These are phyloP conservation scores for Tautogolabrus adspersus DNA, from an alignment of 2,113 vertebrate genomes.

Conservation along the genomic window DNA sequence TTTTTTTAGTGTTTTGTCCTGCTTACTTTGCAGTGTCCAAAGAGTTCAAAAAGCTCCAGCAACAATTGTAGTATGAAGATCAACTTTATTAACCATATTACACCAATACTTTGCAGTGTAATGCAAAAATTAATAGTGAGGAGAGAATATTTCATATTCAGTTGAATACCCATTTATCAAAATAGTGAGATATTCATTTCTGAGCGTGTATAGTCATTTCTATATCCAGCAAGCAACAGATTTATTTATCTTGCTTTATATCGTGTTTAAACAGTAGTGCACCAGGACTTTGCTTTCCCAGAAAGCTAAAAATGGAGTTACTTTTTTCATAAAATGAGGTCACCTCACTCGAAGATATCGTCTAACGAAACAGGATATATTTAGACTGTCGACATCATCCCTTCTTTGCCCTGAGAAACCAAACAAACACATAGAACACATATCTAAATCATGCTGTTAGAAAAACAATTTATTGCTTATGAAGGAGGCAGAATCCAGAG, in stretches of 20 bases:
- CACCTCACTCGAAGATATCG: conserved; percentile 70
- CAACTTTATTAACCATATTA: too few relatives aligned
- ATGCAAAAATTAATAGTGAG: too few relatives aligned
- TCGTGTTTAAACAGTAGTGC: conserved; percentile 57
- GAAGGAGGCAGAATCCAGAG: conserved; percentile 22
- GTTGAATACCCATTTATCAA: background rate
- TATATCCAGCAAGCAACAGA: background rate
- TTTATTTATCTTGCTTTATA: conserved; percentile 35
- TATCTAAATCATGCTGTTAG: conserved; percentile 36
- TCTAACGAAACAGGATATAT: conserved; percentile 70
- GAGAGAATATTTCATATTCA: background rate
- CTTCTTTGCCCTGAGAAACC: conserved; percentile 48
- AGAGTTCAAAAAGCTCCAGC: too few relatives aligned
- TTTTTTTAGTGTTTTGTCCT: background rate
- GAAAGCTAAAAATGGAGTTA: conserved; percentile 73
- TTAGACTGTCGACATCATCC: conserved; percentile 73
- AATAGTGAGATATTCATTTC: background rate
- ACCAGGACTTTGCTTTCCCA: conserved; percentile 54
- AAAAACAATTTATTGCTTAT: conserved; percentile 29
- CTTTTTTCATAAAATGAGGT: conserved; percentile 77
- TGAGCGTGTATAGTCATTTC: background rate
- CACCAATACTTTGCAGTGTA: too few relatives aligned
- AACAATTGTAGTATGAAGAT: too few relatives aligned
- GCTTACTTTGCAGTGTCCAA: background rate
- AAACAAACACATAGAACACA: conserved; percentile 61